Conservation (phyloP, 1,140 invertebrate genomes). For the Drosophila ogumai region DNA sequence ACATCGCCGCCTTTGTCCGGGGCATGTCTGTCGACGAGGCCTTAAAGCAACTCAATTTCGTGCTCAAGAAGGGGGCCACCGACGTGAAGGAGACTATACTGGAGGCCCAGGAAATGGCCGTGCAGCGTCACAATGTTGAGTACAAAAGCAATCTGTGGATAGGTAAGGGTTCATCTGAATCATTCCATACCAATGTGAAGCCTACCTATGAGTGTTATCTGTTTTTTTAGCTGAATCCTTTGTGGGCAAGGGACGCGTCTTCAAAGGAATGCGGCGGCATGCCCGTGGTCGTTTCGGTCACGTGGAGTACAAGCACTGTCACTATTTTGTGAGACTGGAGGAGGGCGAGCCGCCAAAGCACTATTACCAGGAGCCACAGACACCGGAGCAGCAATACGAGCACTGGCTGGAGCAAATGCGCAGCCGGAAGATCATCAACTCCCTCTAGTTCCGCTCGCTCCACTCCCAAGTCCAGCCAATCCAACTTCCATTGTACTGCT, state of each 20-base stretch:
- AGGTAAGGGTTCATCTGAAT: slow-evolving; percentile 87
- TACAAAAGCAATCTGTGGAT: slow-evolving; percentile 98
- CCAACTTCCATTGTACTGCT: slow-evolving; percentile 5
- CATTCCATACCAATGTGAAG: too few species aligned
- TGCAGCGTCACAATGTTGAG: slow-evolving; percentile 96
- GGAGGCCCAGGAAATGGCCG: slow-evolving; percentile 95
- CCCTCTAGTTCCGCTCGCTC: slow-evolving; percentile 86
- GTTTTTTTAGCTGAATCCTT: slow-evolving; percentile 93
- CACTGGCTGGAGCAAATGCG: slow-evolving; percentile 90
- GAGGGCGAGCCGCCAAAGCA: slow-evolving; percentile 96
- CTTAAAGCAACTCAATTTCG: slow-evolving; percentile 94
- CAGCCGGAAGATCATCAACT: slow-evolving; percentile 89
- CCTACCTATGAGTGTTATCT: slow-evolving; percentile 1
- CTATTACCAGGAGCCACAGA: slow-evolving; percentile 90
- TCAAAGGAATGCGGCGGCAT: slow-evolving; percentile 94
- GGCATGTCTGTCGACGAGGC: slow-evolving; percentile 98
- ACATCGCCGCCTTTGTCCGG: slow-evolving; percentile 92
- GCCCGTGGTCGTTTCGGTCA: slow-evolving; percentile 89
- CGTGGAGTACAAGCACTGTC: slow-evolving; percentile 92
- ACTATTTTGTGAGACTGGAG: slow-evolving; percentile 96
- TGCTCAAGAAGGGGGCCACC: slow-evolving; percentile 92
- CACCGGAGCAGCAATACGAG: slow-evolving; percentile 90
- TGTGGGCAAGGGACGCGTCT: slow-evolving; percentile 89
- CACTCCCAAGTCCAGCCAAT: background rate
- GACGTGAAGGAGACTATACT: slow-evolving; percentile 92